Conservation (phyloP, 2,888 invertebrate genomes). For the Melanchra persicariae region DNA sequence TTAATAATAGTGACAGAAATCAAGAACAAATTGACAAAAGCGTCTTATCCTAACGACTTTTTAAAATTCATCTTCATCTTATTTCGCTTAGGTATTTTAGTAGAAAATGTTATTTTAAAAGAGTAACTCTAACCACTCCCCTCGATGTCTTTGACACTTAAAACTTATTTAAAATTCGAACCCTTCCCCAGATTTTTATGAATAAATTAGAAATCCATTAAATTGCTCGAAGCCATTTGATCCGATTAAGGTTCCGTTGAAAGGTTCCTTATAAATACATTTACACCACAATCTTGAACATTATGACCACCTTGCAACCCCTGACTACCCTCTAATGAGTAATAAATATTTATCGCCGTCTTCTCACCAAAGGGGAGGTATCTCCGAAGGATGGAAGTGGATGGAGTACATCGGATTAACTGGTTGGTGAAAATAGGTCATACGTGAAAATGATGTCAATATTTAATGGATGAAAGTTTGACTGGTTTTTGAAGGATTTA, state of each 20-base stretch:
- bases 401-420: constrained; percentile 31
- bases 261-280: constrained; percentile 69
- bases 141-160: constrained; percentile 31
- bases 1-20: neutral
- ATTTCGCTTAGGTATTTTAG: constrained; percentile 5
- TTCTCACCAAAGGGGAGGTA: constrained; percentile 34
- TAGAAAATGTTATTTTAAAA: constrained; percentile 26
- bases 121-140: neutral
- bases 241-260: constrained; percentile 65
- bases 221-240: constrained; percentile 63
- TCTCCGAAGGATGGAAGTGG: constrained; percentile 33
- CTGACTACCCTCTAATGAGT: constrained; percentile 69
- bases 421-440: constrained; percentile 41
- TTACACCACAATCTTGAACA: constrained; percentile 68
- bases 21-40: constrained; percentile 17
- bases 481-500: constrained; percentile 12
- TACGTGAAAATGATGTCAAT: constrained; percentile 35
- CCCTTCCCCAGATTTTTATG: constrained; percentile 43
- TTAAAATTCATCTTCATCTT: constrained; percentile 36
- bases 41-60: constrained; percentile 11
- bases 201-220: constrained; percentile 62
- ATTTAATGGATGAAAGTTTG: constrained; percentile 32
- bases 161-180: constrained; percentile 44
- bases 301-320: constrained; percentile 46
- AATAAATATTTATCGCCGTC: constrained; percentile 74